Conservation (phyloP, 2,797 vertebrate species). For the Orientallactaga sibirica region DNA sequence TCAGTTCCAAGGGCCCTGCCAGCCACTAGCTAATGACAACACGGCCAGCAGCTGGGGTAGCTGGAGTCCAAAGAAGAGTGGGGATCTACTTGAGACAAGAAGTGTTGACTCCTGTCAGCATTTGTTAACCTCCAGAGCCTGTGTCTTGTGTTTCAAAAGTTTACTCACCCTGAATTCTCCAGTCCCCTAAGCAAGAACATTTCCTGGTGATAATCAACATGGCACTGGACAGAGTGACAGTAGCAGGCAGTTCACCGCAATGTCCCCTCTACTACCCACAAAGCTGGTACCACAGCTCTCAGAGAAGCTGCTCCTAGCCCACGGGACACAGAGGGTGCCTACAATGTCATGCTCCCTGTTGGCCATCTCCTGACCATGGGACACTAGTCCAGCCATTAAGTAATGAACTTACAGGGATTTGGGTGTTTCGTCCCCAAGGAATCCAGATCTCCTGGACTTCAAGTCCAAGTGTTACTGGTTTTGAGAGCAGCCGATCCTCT, state of each 20-base stretch:
- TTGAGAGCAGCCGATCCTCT: too few relatives aligned
- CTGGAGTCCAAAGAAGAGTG: constrained; percentile 54
- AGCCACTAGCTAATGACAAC: constrained; percentile 67
- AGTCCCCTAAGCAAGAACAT: neutral
- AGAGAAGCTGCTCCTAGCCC: neutral
- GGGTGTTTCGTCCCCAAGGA: neutral
- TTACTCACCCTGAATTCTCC: constrained; percentile 9
- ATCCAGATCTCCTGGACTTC: neutral
- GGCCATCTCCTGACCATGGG: neutral
- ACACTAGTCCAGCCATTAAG: neutral
- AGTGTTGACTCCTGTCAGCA: constrained; percentile 34
- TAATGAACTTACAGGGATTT: neutral
- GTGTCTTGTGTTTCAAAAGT: neutral
- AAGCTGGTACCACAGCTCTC: neutral
- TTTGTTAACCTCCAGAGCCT: constrained; percentile 43
- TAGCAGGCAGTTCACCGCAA: neutral
- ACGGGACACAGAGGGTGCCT: neutral
- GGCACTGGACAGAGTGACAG: neutral
- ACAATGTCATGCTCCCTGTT: neutral
- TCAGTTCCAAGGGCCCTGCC: constrained; percentile 57
- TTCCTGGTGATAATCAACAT: constrained; percentile 4
- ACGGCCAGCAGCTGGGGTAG: constrained; percentile 16
- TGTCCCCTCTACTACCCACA: neutral
- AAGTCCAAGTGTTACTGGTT: too few relatives aligned
- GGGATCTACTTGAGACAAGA: constrained; percentile 70